These are phyloP conservation scores for Odontophorus gujanensis DNA, from an alignment of 2,113 vertebrate genomes.

Conservation along the genomic window DNA sequence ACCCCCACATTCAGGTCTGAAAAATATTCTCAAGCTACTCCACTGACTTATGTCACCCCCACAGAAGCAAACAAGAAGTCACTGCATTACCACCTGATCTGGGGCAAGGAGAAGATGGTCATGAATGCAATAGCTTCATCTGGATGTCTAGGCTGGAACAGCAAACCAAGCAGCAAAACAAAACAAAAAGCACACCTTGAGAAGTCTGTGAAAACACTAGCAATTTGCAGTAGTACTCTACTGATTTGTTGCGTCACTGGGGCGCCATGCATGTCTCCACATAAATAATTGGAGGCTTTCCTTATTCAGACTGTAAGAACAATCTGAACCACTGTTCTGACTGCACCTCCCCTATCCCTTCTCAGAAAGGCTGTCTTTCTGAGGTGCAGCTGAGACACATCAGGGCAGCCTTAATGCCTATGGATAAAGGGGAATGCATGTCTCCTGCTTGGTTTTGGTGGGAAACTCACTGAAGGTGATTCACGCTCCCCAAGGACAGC, in stretches of 20 bases:
- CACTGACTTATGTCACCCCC: not conserved
- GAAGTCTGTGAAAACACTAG: not conserved
- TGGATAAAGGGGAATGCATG: not conserved
- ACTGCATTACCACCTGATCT: not conserved
- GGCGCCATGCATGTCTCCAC: not conserved
- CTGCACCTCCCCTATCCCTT: not conserved
- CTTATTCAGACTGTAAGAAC: not conserved
- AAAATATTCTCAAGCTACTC: not conserved
- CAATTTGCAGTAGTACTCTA: not conserved
- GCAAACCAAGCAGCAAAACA: not conserved
- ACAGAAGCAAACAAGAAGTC: not conserved
- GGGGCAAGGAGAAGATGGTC: not conserved
- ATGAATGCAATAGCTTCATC: not conserved
- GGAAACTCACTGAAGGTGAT: not conserved
- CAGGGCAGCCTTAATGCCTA: not conserved
- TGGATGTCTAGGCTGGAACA: not conserved
- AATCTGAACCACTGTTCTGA: not conserved
- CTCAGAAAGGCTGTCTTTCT: not conserved
- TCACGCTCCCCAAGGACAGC: not conserved
- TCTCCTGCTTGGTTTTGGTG: not conserved
- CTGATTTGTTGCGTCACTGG: not conserved
- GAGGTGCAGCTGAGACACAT: not conserved
- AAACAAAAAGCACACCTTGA: not conserved
- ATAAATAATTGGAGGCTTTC: not conserved
- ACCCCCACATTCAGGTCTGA: not conserved